Evolutionary conservation across 2,888 invertebrate genomes (phyloP).

Genomic region (Galerucella calmariensis): DNA sequence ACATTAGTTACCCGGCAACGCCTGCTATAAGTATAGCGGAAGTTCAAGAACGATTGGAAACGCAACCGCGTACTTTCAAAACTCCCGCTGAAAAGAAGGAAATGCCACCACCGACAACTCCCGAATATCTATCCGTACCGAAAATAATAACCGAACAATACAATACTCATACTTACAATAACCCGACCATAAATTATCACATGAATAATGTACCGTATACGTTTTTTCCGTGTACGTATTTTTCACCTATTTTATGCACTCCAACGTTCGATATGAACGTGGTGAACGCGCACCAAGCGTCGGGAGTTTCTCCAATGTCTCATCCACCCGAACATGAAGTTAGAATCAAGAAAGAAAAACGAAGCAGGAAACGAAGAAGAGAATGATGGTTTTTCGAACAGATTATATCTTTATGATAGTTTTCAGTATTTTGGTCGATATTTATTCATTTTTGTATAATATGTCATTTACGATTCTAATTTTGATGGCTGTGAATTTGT

Average conservation of each 20-base stretch:
- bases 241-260: slow-evolving; percentile 40
- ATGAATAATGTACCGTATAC: slow-evolving; percentile 50
- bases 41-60: slow-evolving; percentile 52
- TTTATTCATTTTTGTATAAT: background rate
- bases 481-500: slow-evolving; percentile 20
- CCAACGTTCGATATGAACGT: slow-evolving; percentile 43
- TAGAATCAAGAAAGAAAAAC: slow-evolving; percentile 37
- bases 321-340: slow-evolving; percentile 16
- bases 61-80: slow-evolving; percentile 54
- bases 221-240: slow-evolving; percentile 44
- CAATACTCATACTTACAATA: slow-evolving; percentile 59
- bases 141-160: slow-evolving; percentile 56
- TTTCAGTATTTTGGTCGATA: slow-evolving; percentile 8
- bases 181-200: slow-evolving; percentile 60
- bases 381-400: slow-evolving; percentile 14
- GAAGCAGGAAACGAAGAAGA: slow-evolving; percentile 36
- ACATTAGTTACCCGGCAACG: slow-evolving; percentile 62
- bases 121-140: slow-evolving; percentile 11
- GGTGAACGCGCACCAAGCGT: slow-evolving; percentile 30
- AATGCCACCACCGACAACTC: slow-evolving; percentile 54
- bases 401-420: background rate
- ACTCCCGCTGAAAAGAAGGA: slow-evolving; percentile 62
- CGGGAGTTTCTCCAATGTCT: slow-evolving; percentile 12
- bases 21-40: slow-evolving; percentile 63
- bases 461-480: background rate